Percentiles rank a stretch among this genome's conserved stretches.
Conservation (phyloP, 1,140 invertebrate species). For the Battus philenor region DNA sequence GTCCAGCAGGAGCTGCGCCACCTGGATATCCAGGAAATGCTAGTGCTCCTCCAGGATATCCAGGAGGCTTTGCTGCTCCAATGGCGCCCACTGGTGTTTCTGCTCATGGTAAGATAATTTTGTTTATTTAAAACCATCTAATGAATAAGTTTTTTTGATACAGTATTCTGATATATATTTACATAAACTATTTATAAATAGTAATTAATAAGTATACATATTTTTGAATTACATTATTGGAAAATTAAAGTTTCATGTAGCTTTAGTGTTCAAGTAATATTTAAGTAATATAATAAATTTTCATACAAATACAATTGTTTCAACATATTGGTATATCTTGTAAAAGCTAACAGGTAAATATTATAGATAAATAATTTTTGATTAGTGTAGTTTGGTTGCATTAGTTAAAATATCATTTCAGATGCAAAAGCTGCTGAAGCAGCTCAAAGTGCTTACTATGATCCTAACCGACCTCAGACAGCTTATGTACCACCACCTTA, state of each 20-base stretch:
- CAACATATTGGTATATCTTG: constrained; percentile 1
- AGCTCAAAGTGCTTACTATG: constrained; percentile 90
- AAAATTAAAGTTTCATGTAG: too few relatives aligned
- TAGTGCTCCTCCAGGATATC: constrained; percentile 35
- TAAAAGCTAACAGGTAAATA: constrained; percentile 14
- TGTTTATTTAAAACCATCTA: too few relatives aligned
- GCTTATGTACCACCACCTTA: constrained; percentile 92
- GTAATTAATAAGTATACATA: too few relatives aligned
- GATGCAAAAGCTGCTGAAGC: constrained; percentile 92
- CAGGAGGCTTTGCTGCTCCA: constrained; percentile 42
- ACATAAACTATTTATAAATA: too few relatives aligned
- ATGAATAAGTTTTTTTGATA: too few relatives aligned
- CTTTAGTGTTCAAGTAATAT: too few relatives aligned
- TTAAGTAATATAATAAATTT: too few relatives aligned
- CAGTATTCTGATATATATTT: too few relatives aligned
- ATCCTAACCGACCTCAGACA: constrained; percentile 88
- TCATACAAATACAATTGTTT: too few relatives aligned
- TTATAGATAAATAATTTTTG: too few relatives aligned
- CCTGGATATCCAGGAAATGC: constrained; percentile 29
- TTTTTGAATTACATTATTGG: too few relatives aligned
- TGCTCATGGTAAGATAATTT: constrained; percentile 36
- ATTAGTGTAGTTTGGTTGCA: constrained; percentile 32
- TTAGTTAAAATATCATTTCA: constrained; percentile 61
- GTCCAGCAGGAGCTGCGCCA: constrained; percentile 17
- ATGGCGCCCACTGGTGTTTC: constrained; percentile 40